phyloP scores from a whole-genome alignment of 2,113 vertebrate species.

The Muntiacus reevesi region DNA sequence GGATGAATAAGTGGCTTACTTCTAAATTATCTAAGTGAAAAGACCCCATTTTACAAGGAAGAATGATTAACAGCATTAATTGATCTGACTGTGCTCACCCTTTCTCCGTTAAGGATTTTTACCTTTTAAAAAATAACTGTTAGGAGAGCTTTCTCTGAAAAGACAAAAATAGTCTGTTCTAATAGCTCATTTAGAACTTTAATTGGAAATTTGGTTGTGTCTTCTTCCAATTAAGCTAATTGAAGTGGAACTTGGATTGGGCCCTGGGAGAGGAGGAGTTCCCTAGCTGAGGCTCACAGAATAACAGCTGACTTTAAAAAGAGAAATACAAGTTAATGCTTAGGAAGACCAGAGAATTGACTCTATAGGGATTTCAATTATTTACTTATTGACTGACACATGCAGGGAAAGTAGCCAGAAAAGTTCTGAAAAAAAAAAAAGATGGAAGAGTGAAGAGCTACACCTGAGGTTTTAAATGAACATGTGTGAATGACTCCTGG shows the following conservation, averaged over 20 bases:
- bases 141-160: conserved; percentile 47
- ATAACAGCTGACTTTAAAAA: conserved; percentile 67
- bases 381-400: conserved; percentile 78
- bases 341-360: conserved; percentile 57
- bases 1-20: neutral
- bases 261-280: conserved; percentile 66
- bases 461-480: conserved; percentile 11
- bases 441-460: neutral
- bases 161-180: conserved; percentile 68
- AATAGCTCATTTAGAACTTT: conserved; percentile 74
- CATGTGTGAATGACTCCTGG: neutral
- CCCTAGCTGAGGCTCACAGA: conserved; percentile 60
- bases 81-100: conserved; percentile 8
- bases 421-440: conserved; percentile 32
- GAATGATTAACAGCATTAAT: neutral
- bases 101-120: conserved; percentile 30
- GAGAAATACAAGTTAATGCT: conserved; percentile 70
- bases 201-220: conserved; percentile 79
- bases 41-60: neutral
- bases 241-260: conserved; percentile 76
- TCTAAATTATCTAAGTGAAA: neutral
- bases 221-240: conserved; percentile 83
- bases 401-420: conserved; percentile 64
- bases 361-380: conserved; percentile 70
- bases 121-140: conserved; percentile 49